These are phyloP conservation scores for Spinibarbus caldwelli DNA, from an alignment of 2,797 vertebrate species.

Conservation along the genomic window DNA sequence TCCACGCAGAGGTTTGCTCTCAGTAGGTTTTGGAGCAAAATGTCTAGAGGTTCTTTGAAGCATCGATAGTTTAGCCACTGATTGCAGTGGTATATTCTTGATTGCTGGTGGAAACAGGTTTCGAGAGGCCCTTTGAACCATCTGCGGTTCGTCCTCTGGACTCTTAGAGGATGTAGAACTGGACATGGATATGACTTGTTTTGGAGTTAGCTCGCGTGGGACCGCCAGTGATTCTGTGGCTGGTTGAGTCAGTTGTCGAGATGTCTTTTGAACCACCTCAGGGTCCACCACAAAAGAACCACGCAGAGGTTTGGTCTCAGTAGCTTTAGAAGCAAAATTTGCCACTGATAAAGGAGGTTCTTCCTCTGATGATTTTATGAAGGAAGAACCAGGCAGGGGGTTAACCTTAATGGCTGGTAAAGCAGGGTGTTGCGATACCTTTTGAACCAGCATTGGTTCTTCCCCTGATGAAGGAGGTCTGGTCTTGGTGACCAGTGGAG, in stretches of 20 bases:
- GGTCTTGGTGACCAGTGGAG: background rate
- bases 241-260: background rate
- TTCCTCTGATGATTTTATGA: background rate
- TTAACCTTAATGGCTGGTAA: background rate
- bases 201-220: no score
- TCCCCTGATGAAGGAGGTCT: background rate
- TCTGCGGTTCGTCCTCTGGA: no score
- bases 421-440: background rate
- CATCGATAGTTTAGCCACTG: no score
- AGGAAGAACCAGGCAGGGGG: background rate
- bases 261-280: background rate
- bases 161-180: no score
- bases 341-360: background rate
- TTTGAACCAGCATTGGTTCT: background rate
- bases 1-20: no score
- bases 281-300: background rate
- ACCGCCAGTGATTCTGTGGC: background rate
- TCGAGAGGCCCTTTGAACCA: no score
- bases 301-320: background rate
- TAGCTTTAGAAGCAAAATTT: background rate
- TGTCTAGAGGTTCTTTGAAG: no score
- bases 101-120: no score
- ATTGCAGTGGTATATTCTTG: no score
- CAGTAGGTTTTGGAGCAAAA: no score
- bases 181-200: no score